phyloP scores from a whole-genome alignment of 2,113 vertebrate genomes.

The Oenanthe oenanthe region DNA sequence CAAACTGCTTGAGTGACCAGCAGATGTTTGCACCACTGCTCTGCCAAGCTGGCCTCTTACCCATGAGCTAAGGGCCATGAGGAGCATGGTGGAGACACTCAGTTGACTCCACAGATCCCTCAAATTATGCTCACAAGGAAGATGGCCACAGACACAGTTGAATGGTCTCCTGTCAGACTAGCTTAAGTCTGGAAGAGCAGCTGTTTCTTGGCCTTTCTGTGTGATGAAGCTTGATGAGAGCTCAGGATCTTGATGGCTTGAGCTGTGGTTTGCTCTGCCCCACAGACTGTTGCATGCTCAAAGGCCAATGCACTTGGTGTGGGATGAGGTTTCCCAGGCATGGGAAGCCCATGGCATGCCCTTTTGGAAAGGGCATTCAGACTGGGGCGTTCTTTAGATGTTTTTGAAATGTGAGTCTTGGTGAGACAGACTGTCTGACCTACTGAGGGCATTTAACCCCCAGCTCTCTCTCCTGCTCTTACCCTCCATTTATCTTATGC shows the following conservation, averaged over 20 bases:
- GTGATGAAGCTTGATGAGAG: neutral
- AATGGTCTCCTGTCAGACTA: neutral
- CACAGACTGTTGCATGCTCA: neutral
- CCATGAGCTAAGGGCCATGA: neutral
- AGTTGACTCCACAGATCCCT: neutral
- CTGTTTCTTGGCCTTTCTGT: neutral
- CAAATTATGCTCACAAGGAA: neutral
- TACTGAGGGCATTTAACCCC: neutral
- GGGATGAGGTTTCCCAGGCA: neutral
- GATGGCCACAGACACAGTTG: neutral
- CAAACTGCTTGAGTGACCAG: neutral
- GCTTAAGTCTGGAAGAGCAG: neutral
- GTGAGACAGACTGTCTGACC: neutral
- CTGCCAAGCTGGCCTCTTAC: neutral
- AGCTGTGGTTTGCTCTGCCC: neutral
- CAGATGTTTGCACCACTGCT: neutral
- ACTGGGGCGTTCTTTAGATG: neutral
- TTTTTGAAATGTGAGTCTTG: neutral
- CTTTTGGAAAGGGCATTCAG: neutral
- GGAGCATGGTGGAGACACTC: neutral
- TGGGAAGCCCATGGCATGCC: neutral
- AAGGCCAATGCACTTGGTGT: neutral
- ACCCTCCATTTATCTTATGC: neutral
- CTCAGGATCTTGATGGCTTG: neutral
- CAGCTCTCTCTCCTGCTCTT: neutral